Base-by-base conservation (phyloP, 1,140 invertebrate species). In the Helicoverpa zea region DNA sequence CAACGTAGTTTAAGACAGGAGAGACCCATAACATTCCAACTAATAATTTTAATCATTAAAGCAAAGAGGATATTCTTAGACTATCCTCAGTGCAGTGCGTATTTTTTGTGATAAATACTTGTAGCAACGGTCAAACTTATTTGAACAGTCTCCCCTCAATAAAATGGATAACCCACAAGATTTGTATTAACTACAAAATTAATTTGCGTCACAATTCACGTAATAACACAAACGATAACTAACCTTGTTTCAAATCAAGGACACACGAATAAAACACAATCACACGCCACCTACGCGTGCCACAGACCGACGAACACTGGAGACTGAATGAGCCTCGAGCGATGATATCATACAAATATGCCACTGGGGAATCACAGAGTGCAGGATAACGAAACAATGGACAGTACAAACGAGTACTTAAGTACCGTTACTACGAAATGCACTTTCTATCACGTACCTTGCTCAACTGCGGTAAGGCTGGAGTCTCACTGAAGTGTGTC, bases 241-340 rank as follows among this genome's bases (percentile, higher is more conserved):
- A 72, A 72, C 68, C 68, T 72, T 72, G 68, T 54, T 72, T 18
- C 13, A 30, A 72, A 54, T 72, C 68, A 72, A 72, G 68, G 68
- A 51, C 68, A 72, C 68, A 23, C 5, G 54, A 49, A 54, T 72
- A 72, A 9, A 52, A 5, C 68, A 72, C 18, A 14, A 54, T 16
- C 23, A 68, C 43, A 68, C 64, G 49, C 30, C 49, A 72, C 49
- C 49, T 30, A 72, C 68, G 14, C 68, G 23, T 52, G 23, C n/a
- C 12, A n/a, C 35, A 29, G 66, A 30, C 49, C 54, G 18, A 1
- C 49, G 47, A 52, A 12, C 23, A 23, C 23, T 23, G 23, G 23
- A 23, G 23, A 23, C 23, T 30, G 68, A 72, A 12, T 72, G 68
- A 72, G 49, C 64, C 29, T 13, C 52, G 14, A 13, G 49, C 68